Evolutionary conservation across 2,888 invertebrate genomes (phyloP), one percentile per base, ranked within the genome.

Genomic region (Branchipolynoe longqiensis): DNA sequence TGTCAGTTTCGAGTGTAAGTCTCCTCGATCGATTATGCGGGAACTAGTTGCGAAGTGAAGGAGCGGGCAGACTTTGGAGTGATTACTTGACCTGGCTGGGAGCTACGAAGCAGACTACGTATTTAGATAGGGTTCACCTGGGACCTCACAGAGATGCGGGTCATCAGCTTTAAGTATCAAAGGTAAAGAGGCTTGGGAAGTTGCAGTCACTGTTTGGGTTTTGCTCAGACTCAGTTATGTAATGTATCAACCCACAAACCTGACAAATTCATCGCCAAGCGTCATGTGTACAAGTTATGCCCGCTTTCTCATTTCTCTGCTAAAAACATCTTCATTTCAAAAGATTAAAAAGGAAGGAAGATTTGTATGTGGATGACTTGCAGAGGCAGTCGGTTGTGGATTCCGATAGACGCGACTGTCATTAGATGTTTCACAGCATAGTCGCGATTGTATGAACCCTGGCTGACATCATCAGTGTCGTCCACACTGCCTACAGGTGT

Each of bases 121-220:
- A 28, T 78, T 48, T 78, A 78, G 78, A 78, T 78, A 78, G 78
- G 78, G n/a, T n/a, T n/a, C n/a, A n/a, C n/a, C n/a, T n/a, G n/a
- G n/a, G n/a, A n/a, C n/a, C n/a, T n/a, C n/a, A n/a, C n/a, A n/a
- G n/a, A n/a, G n/a, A n/a, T n/a, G n/a, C n/a, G n/a, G n/a, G n/a
- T n/a, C n/a, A n/a, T n/a, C n/a, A n/a, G n/a, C n/a, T n/a, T n/a
- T n/a, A n/a, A n/a, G n/a, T n/a, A n/a, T n/a, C n/a, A n/a, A n/a
- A 28, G 48, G 78, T 78, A 48, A 41, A 40, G 48, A 48, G 1
- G 33, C 41, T 54, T 78, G 78, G 78, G 78, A 78, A 78, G 78
- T 54, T 78, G 28, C 28, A 48, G 78, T 14, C 41, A 48, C n/a
- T 6, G 48, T 41, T 22, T 41, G 54, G 41, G 48, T 28, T 48